Evolutionary conservation across 2,888 invertebrate species (phyloP).

Genomic region (Patella depressa): DNA sequence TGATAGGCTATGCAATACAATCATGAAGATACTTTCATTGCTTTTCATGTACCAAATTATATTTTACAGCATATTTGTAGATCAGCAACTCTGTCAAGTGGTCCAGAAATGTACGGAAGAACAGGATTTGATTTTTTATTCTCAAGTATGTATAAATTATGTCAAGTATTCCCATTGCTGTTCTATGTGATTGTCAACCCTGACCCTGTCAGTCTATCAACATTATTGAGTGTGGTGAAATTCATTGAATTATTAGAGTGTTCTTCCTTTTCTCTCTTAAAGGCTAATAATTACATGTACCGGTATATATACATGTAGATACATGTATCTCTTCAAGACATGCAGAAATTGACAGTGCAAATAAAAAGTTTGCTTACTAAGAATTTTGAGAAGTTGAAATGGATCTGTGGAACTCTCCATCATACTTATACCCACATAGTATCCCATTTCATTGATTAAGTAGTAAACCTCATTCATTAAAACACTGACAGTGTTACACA

Average conservation of each 20-base stretch:
- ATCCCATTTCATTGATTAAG: no score
- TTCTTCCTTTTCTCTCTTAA: not conserved
- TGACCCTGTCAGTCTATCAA: not conserved
- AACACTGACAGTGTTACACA: no score
- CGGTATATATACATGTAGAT: no score
- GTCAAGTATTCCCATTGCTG: not conserved
- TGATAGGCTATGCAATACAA: slow-evolving; percentile 10
- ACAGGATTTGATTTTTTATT: slow-evolving; percentile 77
- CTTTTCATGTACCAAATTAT: not conserved
- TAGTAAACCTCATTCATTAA: no score
- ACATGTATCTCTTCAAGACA: no score
- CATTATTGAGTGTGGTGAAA: not conserved
- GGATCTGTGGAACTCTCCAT: no score
- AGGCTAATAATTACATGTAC: no score
- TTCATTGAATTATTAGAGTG: slow-evolving; percentile 3
- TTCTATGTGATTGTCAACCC: not conserved
- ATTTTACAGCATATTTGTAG: slow-evolving; percentile 73
- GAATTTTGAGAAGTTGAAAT: no score
- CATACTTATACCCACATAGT: no score
- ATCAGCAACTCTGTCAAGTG: slow-evolving; percentile 82
- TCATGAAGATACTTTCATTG: not conserved
- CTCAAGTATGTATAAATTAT: slow-evolving; percentile 62
- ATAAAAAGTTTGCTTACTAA: no score
- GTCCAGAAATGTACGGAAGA: slow-evolving; percentile 82
- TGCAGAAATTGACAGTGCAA: no score